Evolutionary conservation across 2,113 vertebrate genomes (phyloP).

Genomic region (Pluvianellus socialis): DNA sequence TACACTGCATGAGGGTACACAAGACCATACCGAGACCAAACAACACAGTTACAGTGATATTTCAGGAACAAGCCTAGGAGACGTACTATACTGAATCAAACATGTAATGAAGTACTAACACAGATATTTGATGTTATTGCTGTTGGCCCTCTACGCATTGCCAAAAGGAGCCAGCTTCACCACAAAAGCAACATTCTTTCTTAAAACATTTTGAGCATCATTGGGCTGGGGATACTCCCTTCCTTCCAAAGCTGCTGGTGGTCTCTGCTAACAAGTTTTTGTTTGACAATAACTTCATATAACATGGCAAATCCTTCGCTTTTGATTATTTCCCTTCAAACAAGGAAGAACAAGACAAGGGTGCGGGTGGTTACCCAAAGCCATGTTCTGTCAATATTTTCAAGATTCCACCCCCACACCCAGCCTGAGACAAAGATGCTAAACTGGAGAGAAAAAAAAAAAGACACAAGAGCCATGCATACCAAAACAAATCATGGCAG

Average conservation of each 20-base stretch:
- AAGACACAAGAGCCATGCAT: background rate
- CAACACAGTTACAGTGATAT: background rate
- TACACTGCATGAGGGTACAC: background rate
- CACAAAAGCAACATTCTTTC: background rate
- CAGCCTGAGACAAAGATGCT: background rate
- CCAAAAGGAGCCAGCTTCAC: background rate
- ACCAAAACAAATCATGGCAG: background rate
- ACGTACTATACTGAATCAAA: background rate
- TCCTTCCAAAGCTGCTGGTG: background rate
- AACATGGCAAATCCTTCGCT: background rate
- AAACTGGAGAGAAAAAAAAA: background rate
- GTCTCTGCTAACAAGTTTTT: background rate
- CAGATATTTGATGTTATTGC: background rate
- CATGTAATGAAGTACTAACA: background rate
- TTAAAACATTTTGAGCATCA: background rate
- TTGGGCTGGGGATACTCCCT: background rate
- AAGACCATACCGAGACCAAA: slow-evolving; percentile 32
- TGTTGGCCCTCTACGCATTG: background rate
- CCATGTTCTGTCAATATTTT: background rate
- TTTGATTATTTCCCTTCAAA: background rate
- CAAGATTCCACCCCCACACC: background rate
- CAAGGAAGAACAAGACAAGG: background rate
- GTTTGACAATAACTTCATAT: background rate
- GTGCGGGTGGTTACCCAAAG: background rate
- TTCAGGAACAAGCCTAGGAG: background rate